Evolutionary conservation across 2,113 vertebrate genomes (phyloP).

Genomic region (Mesembrinibis cayennensis): DNA sequence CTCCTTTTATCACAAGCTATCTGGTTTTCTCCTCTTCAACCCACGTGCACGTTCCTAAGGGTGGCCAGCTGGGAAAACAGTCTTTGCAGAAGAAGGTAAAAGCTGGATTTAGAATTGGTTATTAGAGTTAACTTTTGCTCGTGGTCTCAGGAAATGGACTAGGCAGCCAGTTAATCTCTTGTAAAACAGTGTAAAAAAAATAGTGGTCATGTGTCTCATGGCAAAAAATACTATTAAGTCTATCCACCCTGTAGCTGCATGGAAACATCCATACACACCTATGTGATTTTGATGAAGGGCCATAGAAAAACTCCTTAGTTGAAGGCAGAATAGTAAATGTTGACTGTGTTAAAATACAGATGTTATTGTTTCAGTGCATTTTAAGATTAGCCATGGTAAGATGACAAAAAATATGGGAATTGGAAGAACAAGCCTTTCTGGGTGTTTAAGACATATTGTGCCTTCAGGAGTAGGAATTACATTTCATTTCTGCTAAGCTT

Average conservation of each 20-base stretch:
- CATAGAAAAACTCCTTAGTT: not conserved
- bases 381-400: not conserved
- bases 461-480: not conserved
- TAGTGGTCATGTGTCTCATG: not conserved
- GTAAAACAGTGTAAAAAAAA: not conserved
- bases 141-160: not conserved
- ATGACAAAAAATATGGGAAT: not conserved
- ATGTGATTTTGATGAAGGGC: not conserved
- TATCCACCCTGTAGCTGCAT: not conserved
- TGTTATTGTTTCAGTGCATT: not conserved
- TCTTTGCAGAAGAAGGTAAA: not conserved
- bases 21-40: not conserved
- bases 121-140: not conserved
- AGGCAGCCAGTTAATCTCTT: not conserved
- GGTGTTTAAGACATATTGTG: not conserved
- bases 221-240: not conserved
- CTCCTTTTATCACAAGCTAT: not conserved
- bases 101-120: not conserved
- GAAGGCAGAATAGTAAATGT: not conserved
- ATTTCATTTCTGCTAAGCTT: not conserved
- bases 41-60: not conserved
- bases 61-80: not conserved
- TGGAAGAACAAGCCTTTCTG: not conserved
- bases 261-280: not conserved
- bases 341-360: not conserved